These are phyloP conservation scores for Canis aureus DNA, from an alignment of 2,113 vertebrate species.

Conservation along the genomic window DNA sequence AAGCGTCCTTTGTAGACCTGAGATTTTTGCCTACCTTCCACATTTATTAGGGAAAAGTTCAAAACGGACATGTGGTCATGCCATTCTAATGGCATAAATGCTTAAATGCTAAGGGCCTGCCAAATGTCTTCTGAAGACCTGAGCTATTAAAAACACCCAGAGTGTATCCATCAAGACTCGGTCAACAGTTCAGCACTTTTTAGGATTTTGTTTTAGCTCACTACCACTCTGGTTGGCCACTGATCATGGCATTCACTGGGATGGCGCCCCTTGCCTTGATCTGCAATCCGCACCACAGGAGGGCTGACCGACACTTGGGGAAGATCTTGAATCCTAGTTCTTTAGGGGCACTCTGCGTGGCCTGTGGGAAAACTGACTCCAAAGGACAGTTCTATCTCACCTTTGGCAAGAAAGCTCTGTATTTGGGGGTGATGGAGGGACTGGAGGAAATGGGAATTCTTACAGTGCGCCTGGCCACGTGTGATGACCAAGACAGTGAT, in stretches of 20 bases:
- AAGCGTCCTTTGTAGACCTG: neutral
- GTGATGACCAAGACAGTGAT: neutral
- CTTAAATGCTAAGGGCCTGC: slow-evolving; percentile 83
- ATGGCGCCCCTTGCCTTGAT: slow-evolving; percentile 75
- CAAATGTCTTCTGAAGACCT: slow-evolving; percentile 85
- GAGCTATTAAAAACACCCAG: slow-evolving; percentile 81
- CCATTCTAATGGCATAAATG: slow-evolving; percentile 85
- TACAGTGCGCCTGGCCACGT: neutral
- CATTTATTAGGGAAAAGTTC: slow-evolving; percentile 84
- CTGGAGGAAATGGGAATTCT: neutral
- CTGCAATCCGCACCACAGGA: slow-evolving; percentile 62
- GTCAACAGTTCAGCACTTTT: slow-evolving; percentile 76
- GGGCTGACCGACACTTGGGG: slow-evolving; percentile 36
- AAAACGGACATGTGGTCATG: slow-evolving; percentile 84
- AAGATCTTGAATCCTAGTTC: slow-evolving; percentile 36
- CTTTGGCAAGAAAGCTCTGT: neutral
- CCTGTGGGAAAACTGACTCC: neutral
- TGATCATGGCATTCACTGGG: slow-evolving; percentile 82
- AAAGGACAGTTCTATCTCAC: neutral
- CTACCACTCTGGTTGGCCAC: slow-evolving; percentile 76
- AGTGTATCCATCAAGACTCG: slow-evolving; percentile 80
- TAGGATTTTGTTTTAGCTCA: slow-evolving; percentile 83
- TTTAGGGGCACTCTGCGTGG: neutral
- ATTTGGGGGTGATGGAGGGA: neutral
- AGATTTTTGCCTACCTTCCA: slow-evolving; percentile 81